Evolutionary conservation across 2,888 invertebrate genomes (phyloP), one percentile per base, ranked within the genome.

Genomic region (Argynnis bischoffii): DNA sequence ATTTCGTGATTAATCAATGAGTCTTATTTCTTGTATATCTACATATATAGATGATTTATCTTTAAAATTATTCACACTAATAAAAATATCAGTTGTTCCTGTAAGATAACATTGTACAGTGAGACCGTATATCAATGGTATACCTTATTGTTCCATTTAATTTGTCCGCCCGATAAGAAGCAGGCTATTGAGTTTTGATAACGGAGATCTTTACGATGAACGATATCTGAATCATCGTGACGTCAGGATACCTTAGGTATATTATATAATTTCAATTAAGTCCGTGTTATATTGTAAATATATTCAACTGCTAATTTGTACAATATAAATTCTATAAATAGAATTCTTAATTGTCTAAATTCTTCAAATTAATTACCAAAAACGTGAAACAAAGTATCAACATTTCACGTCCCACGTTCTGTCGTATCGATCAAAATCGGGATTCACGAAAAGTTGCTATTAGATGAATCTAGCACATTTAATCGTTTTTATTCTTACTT

Each of bases 151-250:
- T 70, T 69, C 60, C 65, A 64, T 74, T 74, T 64, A 61, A 69
- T 70, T 72, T 56, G 26, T 8, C 26, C 47, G 21, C 18, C 18
- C 51, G 74, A 74, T 74, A 74, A 74, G 73, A 74, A 69, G 11
- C 47, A 48, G 21, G 50, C 64, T 50, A 69, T 67, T 66, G 65
- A 69, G 69, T 61, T 69, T 60, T 53, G 74, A 74, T 73, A 71
- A 48, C 55, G 63, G 50, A 55, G 56, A 67, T 72, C 68, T 70
- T 72, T 67, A 63, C 64, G 54, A 21, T 51, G 50, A 63, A 67
- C 51, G 13, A 35, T 69, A 64, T 57, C 60, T 72, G 63, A 70
- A 55, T 72, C 66, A 69, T 47, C 55, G 63, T 63, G 64, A 69
- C 68, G 63, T 69, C 70, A 64, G 15, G 11, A 41, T 41, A 35